Evolutionary conservation across 2,888 invertebrate species (phyloP), one percentile per base, ranked within the genome.

Genomic region (Spilosoma lubricipeda): DNA sequence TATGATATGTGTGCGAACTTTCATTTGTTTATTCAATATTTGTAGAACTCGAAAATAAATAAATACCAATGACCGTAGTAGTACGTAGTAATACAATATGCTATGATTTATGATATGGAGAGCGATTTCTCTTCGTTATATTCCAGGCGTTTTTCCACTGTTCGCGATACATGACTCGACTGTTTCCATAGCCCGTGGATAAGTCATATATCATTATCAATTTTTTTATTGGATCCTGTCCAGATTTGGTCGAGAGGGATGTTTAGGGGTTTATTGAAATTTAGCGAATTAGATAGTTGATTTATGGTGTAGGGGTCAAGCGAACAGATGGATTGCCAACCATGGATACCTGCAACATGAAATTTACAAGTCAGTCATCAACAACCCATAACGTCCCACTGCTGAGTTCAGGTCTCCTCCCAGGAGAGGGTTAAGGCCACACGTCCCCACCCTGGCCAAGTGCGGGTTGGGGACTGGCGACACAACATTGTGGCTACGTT

Each of bases 51-150:
- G 45, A 18, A 45, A 45, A 45, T 20, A 67, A 45, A 39, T 33
- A 67, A 67, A 67, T 70, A 39, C 65, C 67, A 74, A 77, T 85
- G 78, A 74, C 87, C 81, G 89, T 89, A 89, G 76, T 75, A 77
- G 69, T 74, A 77, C 72, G 73, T 75, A 78, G 87, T 89, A 89
- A 93, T 92, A 90, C 90, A 92, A 93, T 91, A 90, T 87, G 85
- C 80, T 88, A 90, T 93, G 93, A 93, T 93, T 94, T 92, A 93
- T 93, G 88, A 89, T 86, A 90, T 88, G 88, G 86, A 87, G 85
- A 90, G 80, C 90, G 85, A 93, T 93, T 91, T 89, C 88, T 93
- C 93, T 91, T 93, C 90, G 93, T 92, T 92, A 92, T 81, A 85
- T 86, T 85, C 85, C 85, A 87, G 81, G 84, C 82, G 90, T 93